Evolutionary conservation across 2,888 invertebrate genomes (phyloP).

Genomic region (Ectemnius lituratus): DNA sequence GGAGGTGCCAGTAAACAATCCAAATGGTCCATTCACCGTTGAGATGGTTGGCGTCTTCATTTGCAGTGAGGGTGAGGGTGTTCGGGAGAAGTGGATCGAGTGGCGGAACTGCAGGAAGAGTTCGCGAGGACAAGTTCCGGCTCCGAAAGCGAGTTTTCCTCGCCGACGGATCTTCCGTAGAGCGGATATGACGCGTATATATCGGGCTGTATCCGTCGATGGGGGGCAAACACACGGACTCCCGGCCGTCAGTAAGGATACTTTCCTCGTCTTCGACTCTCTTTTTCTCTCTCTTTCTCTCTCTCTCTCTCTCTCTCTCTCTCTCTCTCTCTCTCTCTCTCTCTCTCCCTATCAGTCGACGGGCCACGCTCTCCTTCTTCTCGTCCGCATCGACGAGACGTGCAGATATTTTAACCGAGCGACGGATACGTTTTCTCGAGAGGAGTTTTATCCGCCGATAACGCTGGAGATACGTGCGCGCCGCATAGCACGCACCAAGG

Average conservation of each 20-base stretch:
- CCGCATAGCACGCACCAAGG: slow-evolving; percentile 15
- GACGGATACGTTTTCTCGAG: slow-evolving; percentile 37
- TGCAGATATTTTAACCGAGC: slow-evolving; percentile 42
- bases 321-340: too few relatives aligned
- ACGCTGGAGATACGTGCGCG: slow-evolving; percentile 21
- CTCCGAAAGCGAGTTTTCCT: slow-evolving; percentile 41
- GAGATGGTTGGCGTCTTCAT: slow-evolving; percentile 7
- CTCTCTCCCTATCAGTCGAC: too few relatives aligned
- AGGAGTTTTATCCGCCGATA: slow-evolving; percentile 46
- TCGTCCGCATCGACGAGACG: slow-evolving; percentile 11
- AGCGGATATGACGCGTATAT: slow-evolving; percentile 38
- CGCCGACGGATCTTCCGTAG: slow-evolving; percentile 34
- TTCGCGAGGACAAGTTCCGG: slow-evolving; percentile 34
- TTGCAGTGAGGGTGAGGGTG: slow-evolving; percentile 27
- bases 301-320: too few relatives aligned
- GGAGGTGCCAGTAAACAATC: too few relatives aligned
- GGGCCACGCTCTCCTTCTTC: background rate
- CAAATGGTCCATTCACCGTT: too few relatives aligned
- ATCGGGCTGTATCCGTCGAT: background rate
- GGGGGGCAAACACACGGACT: background rate
- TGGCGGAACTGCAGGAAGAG: slow-evolving; percentile 30
- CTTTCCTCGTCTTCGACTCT: too few relatives aligned
- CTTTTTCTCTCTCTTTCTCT: too few relatives aligned
- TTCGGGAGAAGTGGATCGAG: slow-evolving; percentile 31
- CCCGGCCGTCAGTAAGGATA: slow-evolving; percentile 8